Conservation (phyloP, 1,140 invertebrate genomes). For the Akabosia matsudoensis region DNA sequence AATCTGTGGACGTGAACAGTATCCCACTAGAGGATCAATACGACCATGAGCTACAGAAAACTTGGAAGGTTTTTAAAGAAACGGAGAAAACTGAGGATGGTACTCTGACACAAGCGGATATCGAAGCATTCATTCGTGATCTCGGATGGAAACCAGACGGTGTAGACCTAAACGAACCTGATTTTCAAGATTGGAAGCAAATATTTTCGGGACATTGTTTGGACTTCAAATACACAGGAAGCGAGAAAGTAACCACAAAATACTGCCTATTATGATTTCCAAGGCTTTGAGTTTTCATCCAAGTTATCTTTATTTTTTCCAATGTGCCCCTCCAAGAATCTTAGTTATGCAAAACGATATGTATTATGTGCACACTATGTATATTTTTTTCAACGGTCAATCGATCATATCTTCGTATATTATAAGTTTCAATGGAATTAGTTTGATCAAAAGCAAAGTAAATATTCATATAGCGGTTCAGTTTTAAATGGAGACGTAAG, state of each 20-base stretch:
- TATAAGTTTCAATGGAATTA: too few relatives aligned
- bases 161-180: neutral
- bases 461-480: too few relatives aligned
- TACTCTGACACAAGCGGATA: neutral
- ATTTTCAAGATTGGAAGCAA: neutral
- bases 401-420: too few relatives aligned
- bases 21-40: neutral
- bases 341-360: too few relatives aligned
- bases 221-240: neutral
- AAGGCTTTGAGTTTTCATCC: neutral
- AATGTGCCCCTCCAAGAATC: too few relatives aligned
- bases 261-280: neutral
- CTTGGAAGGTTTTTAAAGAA: neutral
- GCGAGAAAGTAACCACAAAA: neutral
- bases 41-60: constrained; percentile 1
- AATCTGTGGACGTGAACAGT: neutral
- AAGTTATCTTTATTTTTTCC: too few relatives aligned
- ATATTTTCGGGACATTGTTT: neutral
- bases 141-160: constrained; percentile 9
- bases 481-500: too few relatives aligned
- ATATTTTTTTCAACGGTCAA: too few relatives aligned
- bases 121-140: neutral
- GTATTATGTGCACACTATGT: too few relatives aligned
- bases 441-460: too few relatives aligned
- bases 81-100: neutral